phyloP scores from a whole-genome alignment of 1,140 invertebrate genomes.

The Brachionus manjavacas region DNA sequence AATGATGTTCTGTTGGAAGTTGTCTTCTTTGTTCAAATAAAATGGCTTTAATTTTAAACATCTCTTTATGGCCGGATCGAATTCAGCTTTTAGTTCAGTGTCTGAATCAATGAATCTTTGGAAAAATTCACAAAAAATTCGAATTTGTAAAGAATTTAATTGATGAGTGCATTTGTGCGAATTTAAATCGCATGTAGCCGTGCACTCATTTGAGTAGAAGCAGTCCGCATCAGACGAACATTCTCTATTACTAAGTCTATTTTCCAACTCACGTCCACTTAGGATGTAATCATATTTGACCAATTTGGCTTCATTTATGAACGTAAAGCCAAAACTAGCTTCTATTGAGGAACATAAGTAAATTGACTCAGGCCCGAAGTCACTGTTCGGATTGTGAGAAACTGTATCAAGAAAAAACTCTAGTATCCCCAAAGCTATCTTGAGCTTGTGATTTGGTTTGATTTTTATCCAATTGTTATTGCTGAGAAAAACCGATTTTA shows the following conservation, averaged over 20 bases:
- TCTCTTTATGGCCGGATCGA: background rate
- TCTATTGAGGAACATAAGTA: conserved; percentile 17
- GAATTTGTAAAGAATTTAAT: background rate
- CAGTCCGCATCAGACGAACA: background rate
- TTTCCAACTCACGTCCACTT: background rate
- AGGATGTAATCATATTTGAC: conserved; percentile 3
- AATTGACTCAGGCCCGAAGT: background rate
- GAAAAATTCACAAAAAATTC: background rate
- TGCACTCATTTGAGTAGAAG: background rate
- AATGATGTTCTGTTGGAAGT: background rate
- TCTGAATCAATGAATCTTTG: background rate
- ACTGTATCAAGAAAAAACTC: conserved; percentile 6
- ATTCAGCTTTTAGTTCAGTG: background rate
- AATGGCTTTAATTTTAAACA: conserved; percentile 4
- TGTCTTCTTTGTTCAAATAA: background rate
- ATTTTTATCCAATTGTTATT: conserved; percentile 19
- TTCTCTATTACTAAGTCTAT: background rate
- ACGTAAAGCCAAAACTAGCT: conserved; percentile 14
- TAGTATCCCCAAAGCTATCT: background rate
- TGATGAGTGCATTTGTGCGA: background rate
- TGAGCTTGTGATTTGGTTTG: background rate
- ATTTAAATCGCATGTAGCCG: background rate
- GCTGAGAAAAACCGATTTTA: background rate
- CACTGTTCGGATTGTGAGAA: background rate
- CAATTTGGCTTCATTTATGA: background rate